Evolutionary conservation across 2,113 vertebrate genomes (phyloP).

Genomic region (Ia io): DNA sequence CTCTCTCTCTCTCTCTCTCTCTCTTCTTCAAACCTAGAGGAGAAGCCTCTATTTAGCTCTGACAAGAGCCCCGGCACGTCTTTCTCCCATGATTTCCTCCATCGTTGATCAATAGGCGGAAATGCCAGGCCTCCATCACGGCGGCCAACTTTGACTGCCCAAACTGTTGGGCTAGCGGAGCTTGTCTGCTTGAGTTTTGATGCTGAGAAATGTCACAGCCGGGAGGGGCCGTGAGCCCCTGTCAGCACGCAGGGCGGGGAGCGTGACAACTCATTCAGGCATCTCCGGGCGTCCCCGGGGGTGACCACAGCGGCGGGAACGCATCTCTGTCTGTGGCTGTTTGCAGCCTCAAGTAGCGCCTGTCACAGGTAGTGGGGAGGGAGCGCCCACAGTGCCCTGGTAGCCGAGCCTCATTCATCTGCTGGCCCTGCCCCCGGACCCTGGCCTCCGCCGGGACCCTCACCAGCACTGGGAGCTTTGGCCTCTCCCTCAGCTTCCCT

Average conservation of each 20-base stretch:
- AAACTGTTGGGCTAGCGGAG: constrained; percentile 73
- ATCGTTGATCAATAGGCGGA: constrained; percentile 88
- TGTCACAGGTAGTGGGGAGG: background rate
- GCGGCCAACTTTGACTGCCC: constrained; percentile 71
- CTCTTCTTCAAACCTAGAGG: constrained; percentile 44
- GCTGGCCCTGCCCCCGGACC: background rate
- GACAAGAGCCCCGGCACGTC: constrained; percentile 84
- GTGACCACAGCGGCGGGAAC: background rate
- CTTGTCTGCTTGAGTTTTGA: constrained; percentile 76
- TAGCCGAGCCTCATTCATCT: background rate
- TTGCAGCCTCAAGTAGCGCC: background rate
- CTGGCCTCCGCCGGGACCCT: background rate
- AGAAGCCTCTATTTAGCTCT: constrained; percentile 77
- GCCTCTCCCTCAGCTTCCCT: background rate
- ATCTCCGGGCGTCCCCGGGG: background rate
- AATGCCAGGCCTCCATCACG: constrained; percentile 87
- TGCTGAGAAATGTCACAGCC: constrained; percentile 79
- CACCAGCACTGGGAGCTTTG: background rate
- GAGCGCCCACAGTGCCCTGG: background rate
- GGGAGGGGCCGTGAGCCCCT: constrained; percentile 77
- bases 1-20: no score
- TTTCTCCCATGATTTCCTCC: constrained; percentile 81
- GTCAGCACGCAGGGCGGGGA: constrained; percentile 69
- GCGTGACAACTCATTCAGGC: constrained; percentile 33
- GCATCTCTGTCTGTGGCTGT: background rate